These are phyloP conservation scores for Apodemus speciosus DNA, from an alignment of 2,113 vertebrate species.

Conservation along the genomic window DNA sequence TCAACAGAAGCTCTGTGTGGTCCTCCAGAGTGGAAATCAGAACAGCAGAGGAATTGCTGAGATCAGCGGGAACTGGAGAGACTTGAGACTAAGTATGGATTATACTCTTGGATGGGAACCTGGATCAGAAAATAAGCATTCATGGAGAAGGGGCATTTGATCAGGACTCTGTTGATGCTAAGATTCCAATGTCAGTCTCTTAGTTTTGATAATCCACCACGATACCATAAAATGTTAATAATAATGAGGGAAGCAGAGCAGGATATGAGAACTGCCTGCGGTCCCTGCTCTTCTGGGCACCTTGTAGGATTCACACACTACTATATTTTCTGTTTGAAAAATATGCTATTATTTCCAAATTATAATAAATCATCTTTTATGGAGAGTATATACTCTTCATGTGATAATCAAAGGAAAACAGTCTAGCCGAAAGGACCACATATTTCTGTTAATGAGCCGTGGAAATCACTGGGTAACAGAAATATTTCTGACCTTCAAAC, in stretches of 20 bases:
- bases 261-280: neutral
- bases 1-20: neutral
- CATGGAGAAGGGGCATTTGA: neutral
- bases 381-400: neutral
- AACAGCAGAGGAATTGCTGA: neutral
- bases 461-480: conserved; percentile 2
- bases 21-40: neutral
- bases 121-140: neutral
- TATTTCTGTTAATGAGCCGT: conserved; percentile 27
- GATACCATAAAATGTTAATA: neutral
- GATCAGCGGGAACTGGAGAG: neutral
- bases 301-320: neutral
- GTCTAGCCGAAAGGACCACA: neutral
- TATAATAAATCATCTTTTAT: conserved; percentile 31
- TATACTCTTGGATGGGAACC: neutral
- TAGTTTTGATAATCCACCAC: neutral
- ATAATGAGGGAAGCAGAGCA: neutral
- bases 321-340: neutral
- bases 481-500: conserved; percentile 66
- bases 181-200: neutral
- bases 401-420: conserved; percentile 10
- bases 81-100: neutral
- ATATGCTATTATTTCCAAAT: neutral
- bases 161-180: neutral
- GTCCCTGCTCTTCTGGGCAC: neutral